Base-by-base conservation (phyloP, 1,140 invertebrate species). In the Scylla paramamosain region DNA sequence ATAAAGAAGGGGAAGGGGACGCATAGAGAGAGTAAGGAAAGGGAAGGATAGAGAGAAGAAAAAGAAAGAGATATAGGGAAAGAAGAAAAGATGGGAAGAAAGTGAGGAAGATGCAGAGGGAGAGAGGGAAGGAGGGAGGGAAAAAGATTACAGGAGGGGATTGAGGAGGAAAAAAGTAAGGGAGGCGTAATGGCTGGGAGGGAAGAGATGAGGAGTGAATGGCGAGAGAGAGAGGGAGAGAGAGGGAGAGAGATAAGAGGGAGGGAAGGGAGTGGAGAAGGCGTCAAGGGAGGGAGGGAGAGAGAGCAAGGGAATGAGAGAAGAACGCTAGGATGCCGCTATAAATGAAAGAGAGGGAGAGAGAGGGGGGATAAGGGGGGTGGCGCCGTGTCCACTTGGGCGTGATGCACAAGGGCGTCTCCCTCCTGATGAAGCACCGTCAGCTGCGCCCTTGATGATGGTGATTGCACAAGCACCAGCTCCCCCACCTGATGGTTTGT, bases 381-480 rank as follows among this genome's bases (percentile, higher is more conserved):
- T 32, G 12, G 16, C n/a, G 39, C 31, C 84, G 25, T 39, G 31
- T 39, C 31, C 84, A 87, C 14, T 32, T 16, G 84, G 84, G 84
- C 84, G 84, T 87, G 84, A 87, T 31, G 84, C 31, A 32, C 28
- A 77, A 20, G 84, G 84, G 84, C 84, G 84, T 87, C 84, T 87
- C 84, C 84, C 31, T 87, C 84, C 39, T 32, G 84, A 87, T 87
- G 84, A 39, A 32, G 31, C 84, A 31, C 39, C 28, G 84, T 87
- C 84, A 87, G 31, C 84, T 87, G 84, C 84, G 8, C 84, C 31
- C 84, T 12, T 46, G 84, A 87, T 87, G 10, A 87, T 39, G 84
- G 39, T 87, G 84, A 87, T 87, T 87, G 84, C 84, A 87, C 29
- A 87, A 87, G 84, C 84, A 87, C 10, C 84, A 32, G 84, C 84